Evolutionary conservation across 2,888 invertebrate species (phyloP).

Genomic region (Spodoptera picta): DNA sequence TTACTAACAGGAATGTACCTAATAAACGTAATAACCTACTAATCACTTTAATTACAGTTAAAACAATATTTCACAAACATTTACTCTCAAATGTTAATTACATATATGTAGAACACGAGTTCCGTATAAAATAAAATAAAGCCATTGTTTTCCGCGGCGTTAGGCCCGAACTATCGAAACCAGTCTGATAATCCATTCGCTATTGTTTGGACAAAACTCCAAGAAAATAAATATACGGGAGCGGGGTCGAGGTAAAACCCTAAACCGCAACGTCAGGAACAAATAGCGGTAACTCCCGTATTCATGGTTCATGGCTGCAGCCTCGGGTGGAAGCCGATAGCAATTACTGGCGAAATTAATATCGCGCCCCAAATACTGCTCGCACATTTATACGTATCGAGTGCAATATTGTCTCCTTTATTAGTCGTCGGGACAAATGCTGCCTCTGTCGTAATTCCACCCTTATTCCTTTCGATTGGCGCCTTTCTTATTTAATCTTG

Average conservation of each 20-base stretch:
- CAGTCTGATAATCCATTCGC: conserved; percentile 77
- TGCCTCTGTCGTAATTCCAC: conserved; percentile 79
- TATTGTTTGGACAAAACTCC: conserved; percentile 81
- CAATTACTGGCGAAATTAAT: conserved; percentile 89
- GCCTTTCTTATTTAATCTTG: conserved; percentile 85
- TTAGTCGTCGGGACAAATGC: conserved; percentile 87
- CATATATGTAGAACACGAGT: conserved; percentile 61
- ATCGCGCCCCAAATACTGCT: conserved; percentile 88
- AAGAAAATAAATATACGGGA: conserved; percentile 86
- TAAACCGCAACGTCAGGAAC: conserved; percentile 88
- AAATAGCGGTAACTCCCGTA: conserved; percentile 88
- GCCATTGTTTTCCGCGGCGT: conserved; percentile 69
- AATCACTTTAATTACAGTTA: background rate
- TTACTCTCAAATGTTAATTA: conserved; percentile 57
- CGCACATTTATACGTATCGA: conserved; percentile 88
- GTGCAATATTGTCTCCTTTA: conserved; percentile 89
- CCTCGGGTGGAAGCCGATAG: conserved; percentile 86
- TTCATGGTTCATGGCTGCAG: conserved; percentile 88
- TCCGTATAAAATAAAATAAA: conserved; percentile 69
- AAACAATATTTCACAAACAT: conserved; percentile 23
- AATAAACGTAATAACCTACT: background rate
- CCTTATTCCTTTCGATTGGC: conserved; percentile 82
- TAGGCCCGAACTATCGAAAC: conserved; percentile 74
- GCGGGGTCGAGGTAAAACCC: conserved; percentile 81
- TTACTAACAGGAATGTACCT: background rate